Evolutionary conservation across 2,888 invertebrate genomes (phyloP).

Genomic region (Palloptera scutellata): DNA sequence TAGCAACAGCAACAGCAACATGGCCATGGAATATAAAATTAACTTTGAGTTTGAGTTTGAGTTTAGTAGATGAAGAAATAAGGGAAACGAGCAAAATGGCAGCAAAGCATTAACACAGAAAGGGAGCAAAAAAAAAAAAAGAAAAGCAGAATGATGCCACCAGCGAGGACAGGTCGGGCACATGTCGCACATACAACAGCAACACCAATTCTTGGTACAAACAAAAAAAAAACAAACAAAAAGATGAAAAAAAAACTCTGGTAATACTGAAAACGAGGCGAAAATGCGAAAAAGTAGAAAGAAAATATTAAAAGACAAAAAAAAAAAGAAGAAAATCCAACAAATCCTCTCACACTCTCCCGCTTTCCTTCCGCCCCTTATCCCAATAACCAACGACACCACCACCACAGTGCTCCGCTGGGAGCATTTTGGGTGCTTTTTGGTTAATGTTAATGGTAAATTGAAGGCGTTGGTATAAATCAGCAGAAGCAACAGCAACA

Average conservation of each 20-base stretch:
- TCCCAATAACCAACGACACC: too few relatives aligned
- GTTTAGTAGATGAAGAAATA: neutral
- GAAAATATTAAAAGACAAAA: neutral
- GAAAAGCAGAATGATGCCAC: constrained; percentile 1
- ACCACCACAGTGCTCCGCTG: too few relatives aligned
- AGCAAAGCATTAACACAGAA: neutral
- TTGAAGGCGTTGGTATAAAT: too few relatives aligned
- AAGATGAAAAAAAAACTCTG: neutral
- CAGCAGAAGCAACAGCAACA: too few relatives aligned
- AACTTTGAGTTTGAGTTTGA: neutral
- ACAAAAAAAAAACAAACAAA: neutral
- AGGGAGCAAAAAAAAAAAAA: neutral
- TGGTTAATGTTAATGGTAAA: too few relatives aligned
- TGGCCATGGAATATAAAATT: neutral
- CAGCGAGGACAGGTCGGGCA: constrained; percentile 26
- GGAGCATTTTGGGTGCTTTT: too few relatives aligned
- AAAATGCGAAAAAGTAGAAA: constrained; percentile 44
- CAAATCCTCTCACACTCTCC: constrained; percentile 40
- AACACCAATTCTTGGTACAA: neutral
- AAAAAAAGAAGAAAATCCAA: constrained; percentile 45
- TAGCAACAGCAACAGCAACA: constrained; percentile 5
- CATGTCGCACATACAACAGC: constrained; percentile 1
- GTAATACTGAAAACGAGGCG: constrained; percentile 49
- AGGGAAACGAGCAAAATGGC: neutral
- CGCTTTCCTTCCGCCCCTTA: too few relatives aligned